phyloP scores from a whole-genome alignment of 2,888 invertebrate genomes.

The Amphimallon solstitiale region DNA sequence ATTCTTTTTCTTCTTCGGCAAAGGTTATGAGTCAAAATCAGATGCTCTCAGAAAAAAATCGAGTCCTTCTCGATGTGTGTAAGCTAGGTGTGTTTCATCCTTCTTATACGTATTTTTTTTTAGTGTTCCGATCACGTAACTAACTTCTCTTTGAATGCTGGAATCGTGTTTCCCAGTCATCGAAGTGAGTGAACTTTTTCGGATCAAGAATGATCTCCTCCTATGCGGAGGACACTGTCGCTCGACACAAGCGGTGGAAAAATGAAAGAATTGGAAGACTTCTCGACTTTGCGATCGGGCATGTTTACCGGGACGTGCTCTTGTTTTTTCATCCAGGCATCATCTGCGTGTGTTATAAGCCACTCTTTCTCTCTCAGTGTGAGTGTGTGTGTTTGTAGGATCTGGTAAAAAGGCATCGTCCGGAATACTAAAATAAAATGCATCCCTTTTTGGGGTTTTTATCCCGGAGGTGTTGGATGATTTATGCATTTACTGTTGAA shows the following conservation, averaged over 20 bases:
- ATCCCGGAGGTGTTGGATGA: too few relatives aligned
- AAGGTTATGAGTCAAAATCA: constrained; percentile 10
- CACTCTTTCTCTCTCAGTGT: too few relatives aligned
- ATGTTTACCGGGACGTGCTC: neutral
- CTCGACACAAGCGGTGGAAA: neutral
- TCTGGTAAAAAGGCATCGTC: too few relatives aligned
- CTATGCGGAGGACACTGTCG: neutral
- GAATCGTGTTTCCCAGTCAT: neutral
- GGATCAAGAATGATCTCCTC: neutral
- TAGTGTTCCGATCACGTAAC: neutral
- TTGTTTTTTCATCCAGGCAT: too few relatives aligned
- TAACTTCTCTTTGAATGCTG: neutral
- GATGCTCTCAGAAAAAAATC: neutral
- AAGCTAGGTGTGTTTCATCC: neutral
- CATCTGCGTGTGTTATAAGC: too few relatives aligned
- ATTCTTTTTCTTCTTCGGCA: neutral
- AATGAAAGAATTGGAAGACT: neutral
- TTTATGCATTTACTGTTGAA: too few relatives aligned
- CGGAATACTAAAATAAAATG: too few relatives aligned
- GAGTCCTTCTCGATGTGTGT: neutral
- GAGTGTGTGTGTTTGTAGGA: too few relatives aligned
- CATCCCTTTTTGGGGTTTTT: too few relatives aligned
- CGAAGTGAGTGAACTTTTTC: neutral
- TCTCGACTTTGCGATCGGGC: neutral
- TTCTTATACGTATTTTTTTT: too few relatives aligned